These are phyloP conservation scores for Hypocryptadius cinnamomeus DNA, from an alignment of 2,113 vertebrate species.

Conservation along the genomic window DNA sequence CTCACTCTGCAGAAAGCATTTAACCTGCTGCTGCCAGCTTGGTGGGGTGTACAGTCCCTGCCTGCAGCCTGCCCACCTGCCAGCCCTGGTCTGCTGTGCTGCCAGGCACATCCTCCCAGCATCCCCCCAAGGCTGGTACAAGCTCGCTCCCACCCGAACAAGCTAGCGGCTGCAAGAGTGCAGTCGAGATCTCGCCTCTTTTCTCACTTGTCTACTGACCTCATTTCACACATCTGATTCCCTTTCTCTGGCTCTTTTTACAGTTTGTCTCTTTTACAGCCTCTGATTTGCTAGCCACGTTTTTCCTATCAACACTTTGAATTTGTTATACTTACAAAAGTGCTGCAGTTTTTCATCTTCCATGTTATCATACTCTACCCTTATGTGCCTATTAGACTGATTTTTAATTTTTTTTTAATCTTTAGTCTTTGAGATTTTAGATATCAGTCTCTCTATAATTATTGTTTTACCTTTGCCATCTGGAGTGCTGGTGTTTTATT, in stretches of 20 bases:
- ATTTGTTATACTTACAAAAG: not conserved
- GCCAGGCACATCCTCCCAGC: not conserved
- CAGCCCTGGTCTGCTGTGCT: not conserved
- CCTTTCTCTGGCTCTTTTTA: not conserved
- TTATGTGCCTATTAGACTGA: not conserved
- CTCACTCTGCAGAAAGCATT: not conserved
- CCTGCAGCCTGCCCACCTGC: not conserved
- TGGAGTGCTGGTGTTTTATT: not conserved
- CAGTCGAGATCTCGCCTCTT: not conserved
- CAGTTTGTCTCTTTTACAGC: not conserved
- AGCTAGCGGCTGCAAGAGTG: not conserved
- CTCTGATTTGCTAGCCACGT: not conserved
- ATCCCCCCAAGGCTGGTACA: accelerated
- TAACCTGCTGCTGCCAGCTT: not conserved
- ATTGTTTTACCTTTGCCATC: not conserved
- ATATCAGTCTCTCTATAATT: not conserved
- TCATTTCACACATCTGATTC: not conserved
- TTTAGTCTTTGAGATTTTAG: not conserved
- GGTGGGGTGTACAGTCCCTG: not conserved
- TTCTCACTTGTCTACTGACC: not conserved
- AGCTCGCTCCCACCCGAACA: not conserved
- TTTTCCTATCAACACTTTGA: not conserved
- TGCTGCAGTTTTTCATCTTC: accelerated
- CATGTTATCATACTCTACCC: not conserved
- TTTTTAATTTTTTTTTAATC: not conserved